These are phyloP conservation scores for Heterochromis multidens DNA, from an alignment of 2,113 vertebrate genomes.

Conservation along the genomic window DNA sequence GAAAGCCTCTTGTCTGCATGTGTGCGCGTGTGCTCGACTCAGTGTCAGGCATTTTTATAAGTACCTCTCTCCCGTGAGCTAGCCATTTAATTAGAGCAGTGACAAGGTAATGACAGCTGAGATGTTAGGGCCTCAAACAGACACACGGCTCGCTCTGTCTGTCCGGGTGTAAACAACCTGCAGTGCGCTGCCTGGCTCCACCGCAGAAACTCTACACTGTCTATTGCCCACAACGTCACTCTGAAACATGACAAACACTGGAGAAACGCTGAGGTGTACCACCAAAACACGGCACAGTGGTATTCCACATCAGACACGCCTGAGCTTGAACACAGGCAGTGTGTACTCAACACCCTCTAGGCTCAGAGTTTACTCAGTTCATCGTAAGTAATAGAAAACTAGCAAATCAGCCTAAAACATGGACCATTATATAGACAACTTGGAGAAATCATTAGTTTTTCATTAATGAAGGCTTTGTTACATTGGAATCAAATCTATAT, in stretches of 20 bases:
- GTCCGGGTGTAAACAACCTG: conserved; percentile 56
- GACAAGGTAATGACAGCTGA: conserved; percentile 74
- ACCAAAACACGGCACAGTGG: conserved; percentile 26
- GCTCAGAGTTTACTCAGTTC: conserved; percentile 20
- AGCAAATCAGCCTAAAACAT: not conserved
- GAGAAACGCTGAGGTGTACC: conserved; percentile 35
- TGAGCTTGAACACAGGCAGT: conserved; percentile 13
- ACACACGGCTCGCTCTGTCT: conserved; percentile 59
- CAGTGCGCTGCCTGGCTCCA: conserved; percentile 52
- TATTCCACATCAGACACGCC: conserved; percentile 38
- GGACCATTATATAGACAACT: not conserved
- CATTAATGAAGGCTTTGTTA: not conserved
- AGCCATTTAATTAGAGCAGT: conserved; percentile 72
- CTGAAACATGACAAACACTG: conserved; percentile 41
- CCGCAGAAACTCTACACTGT: conserved; percentile 59
- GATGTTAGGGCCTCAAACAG: conserved; percentile 53
- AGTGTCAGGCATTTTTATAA: conserved; percentile 61
- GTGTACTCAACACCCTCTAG: not conserved
- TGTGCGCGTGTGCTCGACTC: conserved; percentile 15
- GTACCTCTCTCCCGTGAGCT: conserved; percentile 47
- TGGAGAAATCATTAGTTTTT: not conserved
- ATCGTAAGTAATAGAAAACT: conserved; percentile 9
- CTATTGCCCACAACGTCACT: conserved; percentile 11
- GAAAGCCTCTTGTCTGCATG: conserved; percentile 45
- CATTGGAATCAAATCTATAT: not conserved